These are phyloP conservation scores for Tuta absoluta DNA, from an alignment of 2,888 invertebrate genomes.

Conservation along the genomic window DNA sequence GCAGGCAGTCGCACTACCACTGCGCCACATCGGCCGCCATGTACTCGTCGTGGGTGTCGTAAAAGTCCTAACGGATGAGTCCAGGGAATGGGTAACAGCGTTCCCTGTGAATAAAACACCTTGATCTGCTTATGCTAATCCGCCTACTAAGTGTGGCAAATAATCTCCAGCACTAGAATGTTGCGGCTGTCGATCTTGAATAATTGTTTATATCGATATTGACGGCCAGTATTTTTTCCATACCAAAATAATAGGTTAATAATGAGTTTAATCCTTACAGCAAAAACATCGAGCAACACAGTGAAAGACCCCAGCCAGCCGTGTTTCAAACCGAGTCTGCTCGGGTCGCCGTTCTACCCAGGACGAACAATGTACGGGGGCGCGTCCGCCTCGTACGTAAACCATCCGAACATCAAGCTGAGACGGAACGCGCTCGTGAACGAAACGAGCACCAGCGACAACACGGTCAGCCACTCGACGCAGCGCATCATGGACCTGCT, in stretches of 20 bases:
- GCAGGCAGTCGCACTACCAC: too few species aligned
- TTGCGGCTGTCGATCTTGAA: too few species aligned
- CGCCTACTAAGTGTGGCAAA: too few species aligned
- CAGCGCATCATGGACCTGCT: slow-evolving; percentile 89
- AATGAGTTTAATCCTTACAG: slow-evolving; percentile 46
- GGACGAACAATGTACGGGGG: slow-evolving; percentile 90
- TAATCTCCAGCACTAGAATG: too few species aligned
- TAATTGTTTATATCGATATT: not conserved
- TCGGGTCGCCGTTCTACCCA: slow-evolving; percentile 87
- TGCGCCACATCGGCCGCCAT: too few species aligned
- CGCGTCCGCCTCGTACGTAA: slow-evolving; percentile 81
- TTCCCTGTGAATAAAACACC: too few species aligned
- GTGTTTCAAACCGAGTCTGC: slow-evolving; percentile 57
- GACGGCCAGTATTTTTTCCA: not conserved
- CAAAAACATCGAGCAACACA: slow-evolving; percentile 57
- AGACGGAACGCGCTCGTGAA: slow-evolving; percentile 50
- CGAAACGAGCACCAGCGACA: slow-evolving; percentile 45
- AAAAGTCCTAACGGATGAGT: too few species aligned
- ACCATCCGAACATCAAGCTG: slow-evolving; percentile 59
- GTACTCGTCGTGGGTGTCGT: too few species aligned
- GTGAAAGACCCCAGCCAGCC: slow-evolving; percentile 59
- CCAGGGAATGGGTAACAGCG: too few species aligned
- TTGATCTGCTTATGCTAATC: too few species aligned
- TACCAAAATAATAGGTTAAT: not conserved
- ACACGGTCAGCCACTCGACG: slow-evolving; percentile 85